Conservation (phyloP, 2,113 vertebrate species). For the Mobula birostris region DNA sequence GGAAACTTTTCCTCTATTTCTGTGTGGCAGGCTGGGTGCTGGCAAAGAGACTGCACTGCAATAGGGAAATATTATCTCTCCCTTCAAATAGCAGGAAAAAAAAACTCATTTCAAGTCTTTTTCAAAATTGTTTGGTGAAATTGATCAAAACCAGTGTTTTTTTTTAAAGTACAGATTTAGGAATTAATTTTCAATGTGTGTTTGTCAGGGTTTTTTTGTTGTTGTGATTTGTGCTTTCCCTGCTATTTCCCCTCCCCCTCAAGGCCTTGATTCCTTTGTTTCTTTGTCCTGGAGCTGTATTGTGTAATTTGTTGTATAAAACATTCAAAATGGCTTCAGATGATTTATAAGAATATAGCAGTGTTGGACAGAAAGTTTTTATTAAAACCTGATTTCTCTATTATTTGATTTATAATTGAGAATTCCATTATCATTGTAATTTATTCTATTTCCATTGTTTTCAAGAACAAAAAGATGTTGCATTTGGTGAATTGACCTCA, state of each 20-base stretch:
- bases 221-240: background rate
- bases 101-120: background rate
- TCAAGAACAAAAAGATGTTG: background rate
- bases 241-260: conserved; percentile 18
- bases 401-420: background rate
- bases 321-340: background rate
- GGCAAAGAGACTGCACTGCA: background rate
- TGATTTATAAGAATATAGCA: background rate
- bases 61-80: background rate
- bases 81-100: background rate
- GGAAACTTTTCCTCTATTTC: background rate
- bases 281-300: conserved; percentile 32
- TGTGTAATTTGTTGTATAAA: conserved; percentile 27
- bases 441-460: conserved; percentile 24
- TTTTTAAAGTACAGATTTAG: background rate
- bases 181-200: background rate
- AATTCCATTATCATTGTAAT: background rate
- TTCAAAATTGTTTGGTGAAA: background rate
- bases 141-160: too few species aligned
- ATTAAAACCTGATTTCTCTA: background rate
- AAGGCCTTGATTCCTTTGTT: conserved; percentile 32
- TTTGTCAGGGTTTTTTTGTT: background rate
- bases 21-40: too few species aligned
- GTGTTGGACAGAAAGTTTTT: background rate
- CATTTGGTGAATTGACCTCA: background rate